phyloP scores from a whole-genome alignment of 2,113 vertebrate species.

The Bubo bubo region DNA sequence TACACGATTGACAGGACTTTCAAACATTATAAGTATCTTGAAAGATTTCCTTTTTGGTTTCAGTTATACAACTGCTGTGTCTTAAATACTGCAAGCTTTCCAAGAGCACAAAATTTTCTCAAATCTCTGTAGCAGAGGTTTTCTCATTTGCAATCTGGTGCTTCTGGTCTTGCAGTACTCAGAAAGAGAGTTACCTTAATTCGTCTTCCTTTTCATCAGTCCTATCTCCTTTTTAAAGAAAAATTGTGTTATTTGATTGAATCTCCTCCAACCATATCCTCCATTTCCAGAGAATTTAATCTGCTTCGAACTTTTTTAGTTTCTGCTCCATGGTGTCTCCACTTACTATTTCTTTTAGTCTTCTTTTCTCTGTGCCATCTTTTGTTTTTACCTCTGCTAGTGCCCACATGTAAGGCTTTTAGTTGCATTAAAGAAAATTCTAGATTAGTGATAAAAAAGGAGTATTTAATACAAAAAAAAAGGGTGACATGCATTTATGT shows the following conservation, averaged over 20 bases:
- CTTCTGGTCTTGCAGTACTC: conserved; percentile 1
- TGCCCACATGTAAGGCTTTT: background rate
- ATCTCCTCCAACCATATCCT: background rate
- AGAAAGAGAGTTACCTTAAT: conserved; percentile 5
- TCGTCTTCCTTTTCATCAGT: conserved; percentile 5
- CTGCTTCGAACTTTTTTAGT: background rate
- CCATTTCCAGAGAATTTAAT: conserved; percentile 2
- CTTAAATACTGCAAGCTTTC: background rate
- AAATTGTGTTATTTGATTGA: background rate
- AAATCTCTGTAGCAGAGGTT: background rate
- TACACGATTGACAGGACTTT: background rate
- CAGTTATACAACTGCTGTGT: background rate
- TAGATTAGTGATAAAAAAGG: background rate
- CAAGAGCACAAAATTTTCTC: background rate
- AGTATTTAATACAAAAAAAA: background rate
- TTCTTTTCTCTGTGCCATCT: background rate
- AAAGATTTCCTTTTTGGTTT: background rate
- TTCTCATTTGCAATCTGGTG: conserved; percentile 37
- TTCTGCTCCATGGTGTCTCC: background rate
- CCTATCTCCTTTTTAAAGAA: conserved; percentile 4
- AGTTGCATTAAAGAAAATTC: background rate
- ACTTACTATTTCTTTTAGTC: background rate
- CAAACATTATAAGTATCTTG: background rate
- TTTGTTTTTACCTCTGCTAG: background rate
- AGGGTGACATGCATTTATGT: background rate